Conservation (phyloP, 2,113 vertebrate species). For the Melanerpes formicivorus region DNA sequence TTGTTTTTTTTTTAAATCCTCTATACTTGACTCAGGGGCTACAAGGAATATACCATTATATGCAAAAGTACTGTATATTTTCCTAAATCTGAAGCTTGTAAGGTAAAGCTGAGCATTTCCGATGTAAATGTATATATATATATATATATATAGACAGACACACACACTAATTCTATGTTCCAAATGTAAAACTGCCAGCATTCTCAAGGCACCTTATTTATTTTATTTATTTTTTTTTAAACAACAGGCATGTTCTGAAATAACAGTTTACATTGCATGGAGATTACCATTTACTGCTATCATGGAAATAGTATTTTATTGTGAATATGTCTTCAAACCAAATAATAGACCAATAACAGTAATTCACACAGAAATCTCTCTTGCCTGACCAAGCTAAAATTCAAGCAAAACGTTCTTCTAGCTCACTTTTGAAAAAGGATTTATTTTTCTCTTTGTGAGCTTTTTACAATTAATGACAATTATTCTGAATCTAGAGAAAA, state of each 20-base stretch:
- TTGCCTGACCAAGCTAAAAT: constrained; percentile 39
- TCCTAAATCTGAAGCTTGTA: constrained; percentile 92
- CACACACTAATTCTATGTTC: constrained; percentile 77
- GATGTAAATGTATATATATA: constrained; percentile 79
- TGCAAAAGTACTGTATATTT: constrained; percentile 93
- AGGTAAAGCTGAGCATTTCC: constrained; percentile 78
- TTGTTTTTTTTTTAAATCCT: constrained; percentile 78
- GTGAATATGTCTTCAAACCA: constrained; percentile 81
- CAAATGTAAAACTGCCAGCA: constrained; percentile 86
- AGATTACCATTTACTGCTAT: constrained; percentile 81
- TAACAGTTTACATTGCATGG: constrained; percentile 84
- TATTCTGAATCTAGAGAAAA: constrained; percentile 30
- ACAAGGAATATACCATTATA: constrained; percentile 88
- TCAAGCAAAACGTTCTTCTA: constrained; percentile 39
- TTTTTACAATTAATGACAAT: constrained; percentile 24
- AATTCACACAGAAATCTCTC: constrained; percentile 41
- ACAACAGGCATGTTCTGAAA: constrained; percentile 86
- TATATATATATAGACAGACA: not conserved
- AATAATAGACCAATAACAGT: constrained; percentile 65
- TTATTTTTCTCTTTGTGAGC: constrained; percentile 1
- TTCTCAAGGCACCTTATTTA: constrained; percentile 84
- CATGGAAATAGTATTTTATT: constrained; percentile 79
- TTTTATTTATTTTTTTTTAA: constrained; percentile 79
- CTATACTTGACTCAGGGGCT: constrained; percentile 98
- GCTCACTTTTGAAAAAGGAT: constrained; percentile 36